phyloP scores from a whole-genome alignment of 2,888 invertebrate genomes.

The Hirtodrosophila histrioides region DNA sequence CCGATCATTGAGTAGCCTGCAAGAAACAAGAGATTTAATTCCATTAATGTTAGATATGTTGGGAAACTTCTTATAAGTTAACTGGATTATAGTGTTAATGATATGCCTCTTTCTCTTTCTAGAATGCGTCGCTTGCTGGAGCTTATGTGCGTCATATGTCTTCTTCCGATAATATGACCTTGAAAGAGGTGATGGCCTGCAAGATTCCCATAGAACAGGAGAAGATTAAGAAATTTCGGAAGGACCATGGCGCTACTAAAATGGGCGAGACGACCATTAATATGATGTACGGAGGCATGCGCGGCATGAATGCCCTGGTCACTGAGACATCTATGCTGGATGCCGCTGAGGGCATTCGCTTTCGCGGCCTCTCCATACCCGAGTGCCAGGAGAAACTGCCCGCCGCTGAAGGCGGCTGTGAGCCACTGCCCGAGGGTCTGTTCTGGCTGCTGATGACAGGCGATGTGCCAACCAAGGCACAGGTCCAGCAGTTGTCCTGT shows the following conservation, averaged over 20 bases:
- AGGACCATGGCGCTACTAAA: constrained; percentile 93
- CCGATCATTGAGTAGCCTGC: constrained; percentile 88
- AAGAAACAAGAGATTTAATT: not conserved
- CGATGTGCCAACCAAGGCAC: constrained; percentile 92
- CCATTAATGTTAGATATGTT: too few relatives aligned
- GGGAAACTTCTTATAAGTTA: too few relatives aligned
- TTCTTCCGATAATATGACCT: constrained; percentile 88
- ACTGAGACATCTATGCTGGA: constrained; percentile 97
- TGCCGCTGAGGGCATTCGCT: constrained; percentile 96
- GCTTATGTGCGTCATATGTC: constrained; percentile 88
- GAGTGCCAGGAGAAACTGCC: constrained; percentile 95
- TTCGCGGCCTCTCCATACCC: constrained; percentile 95
- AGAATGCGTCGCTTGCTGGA: constrained; percentile 81
- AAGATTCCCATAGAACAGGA: constrained; percentile 97
- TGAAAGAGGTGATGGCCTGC: constrained; percentile 94
- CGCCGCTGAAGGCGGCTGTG: constrained; percentile 90
- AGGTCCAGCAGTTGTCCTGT: constrained; percentile 89
- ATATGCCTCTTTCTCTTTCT: constrained; percentile 25
- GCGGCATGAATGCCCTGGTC: constrained; percentile 95
- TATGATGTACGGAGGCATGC: constrained; percentile 98
- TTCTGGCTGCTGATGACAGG: constrained; percentile 97
- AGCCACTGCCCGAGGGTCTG: constrained; percentile 96
- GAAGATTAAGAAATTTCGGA: constrained; percentile 95
- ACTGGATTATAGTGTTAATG: too few relatives aligned
- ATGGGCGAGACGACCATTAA: constrained; percentile 99